These are phyloP conservation scores for Scaptomyza tumidula DNA, from an alignment of 2,888 invertebrate genomes.

Conservation along the genomic window DNA sequence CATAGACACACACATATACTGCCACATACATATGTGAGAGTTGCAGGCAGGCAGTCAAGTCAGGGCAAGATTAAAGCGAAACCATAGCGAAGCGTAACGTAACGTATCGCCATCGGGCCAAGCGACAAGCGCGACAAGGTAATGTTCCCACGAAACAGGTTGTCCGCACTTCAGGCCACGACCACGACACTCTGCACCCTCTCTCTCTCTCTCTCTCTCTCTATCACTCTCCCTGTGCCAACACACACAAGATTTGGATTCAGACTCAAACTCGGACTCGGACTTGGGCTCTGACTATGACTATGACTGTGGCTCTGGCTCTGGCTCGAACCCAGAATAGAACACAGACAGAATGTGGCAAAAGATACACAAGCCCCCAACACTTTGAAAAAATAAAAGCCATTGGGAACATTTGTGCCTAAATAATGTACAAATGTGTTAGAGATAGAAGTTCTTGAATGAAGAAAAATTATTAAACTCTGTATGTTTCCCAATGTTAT, in stretches of 20 bases:
- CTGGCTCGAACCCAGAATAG: constrained; percentile 34
- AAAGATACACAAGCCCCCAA: constrained; percentile 18
- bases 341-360: constrained; percentile 6
- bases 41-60: constrained; percentile 35
- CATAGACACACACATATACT: constrained; percentile 8
- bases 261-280: constrained; percentile 14
- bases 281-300: constrained; percentile 4
- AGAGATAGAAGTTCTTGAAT: too few species aligned
- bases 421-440: too few species aligned
- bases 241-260: constrained; percentile 26
- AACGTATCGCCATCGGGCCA: constrained; percentile 75
- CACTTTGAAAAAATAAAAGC: constrained; percentile 6
- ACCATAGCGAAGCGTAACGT: constrained; percentile 79
- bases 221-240: constrained; percentile 5
- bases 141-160: constrained; percentile 85
- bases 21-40: constrained; percentile 38
- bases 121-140: constrained; percentile 81
- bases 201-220: constrained; percentile 14
- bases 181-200: constrained; percentile 59
- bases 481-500: too few species aligned
- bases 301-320: background rate
- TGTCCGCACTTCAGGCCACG: constrained; percentile 82
- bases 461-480: too few species aligned
- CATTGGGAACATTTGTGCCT: too few species aligned
- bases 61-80: constrained; percentile 73